phyloP scores from a whole-genome alignment of 1,140 invertebrate genomes.

The Arctopsyche grandis region DNA sequence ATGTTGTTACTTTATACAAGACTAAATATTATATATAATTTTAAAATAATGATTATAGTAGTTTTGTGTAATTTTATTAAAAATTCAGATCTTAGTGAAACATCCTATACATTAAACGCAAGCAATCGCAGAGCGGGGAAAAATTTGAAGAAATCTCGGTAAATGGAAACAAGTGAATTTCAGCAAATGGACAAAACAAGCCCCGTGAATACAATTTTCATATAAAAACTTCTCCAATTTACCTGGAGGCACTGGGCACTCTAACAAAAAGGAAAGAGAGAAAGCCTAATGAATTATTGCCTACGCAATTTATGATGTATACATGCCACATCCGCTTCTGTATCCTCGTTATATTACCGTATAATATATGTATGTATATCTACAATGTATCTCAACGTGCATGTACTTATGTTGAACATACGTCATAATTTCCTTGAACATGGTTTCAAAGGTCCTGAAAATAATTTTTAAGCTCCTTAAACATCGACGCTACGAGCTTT shows the following conservation, averaged over 20 bases:
- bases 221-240: constrained; percentile 27
- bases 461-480: background rate
- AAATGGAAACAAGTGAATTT: constrained; percentile 15
- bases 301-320: constrained; percentile 30
- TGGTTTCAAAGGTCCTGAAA: background rate
- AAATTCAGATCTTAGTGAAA: too few species aligned
- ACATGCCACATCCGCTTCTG: constrained; percentile 18
- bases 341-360: background rate
- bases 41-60: too few species aligned
- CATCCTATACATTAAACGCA: background rate
- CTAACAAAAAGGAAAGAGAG: constrained; percentile 19
- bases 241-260: constrained; percentile 22
- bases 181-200: constrained; percentile 22
- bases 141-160: background rate
- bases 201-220: constrained; percentile 18
- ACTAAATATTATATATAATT: too few species aligned
- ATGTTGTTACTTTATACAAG: too few species aligned
- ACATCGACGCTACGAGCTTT: background rate
- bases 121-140: background rate
- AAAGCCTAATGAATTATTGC: constrained; percentile 28
- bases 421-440: background rate
- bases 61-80: too few species aligned
- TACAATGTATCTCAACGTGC: background rate
- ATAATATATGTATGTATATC: background rate
- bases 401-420: background rate